These are phyloP conservation scores for Thaleichthys pacificus DNA, from an alignment of 2,797 vertebrate species.

Conservation along the genomic window DNA sequence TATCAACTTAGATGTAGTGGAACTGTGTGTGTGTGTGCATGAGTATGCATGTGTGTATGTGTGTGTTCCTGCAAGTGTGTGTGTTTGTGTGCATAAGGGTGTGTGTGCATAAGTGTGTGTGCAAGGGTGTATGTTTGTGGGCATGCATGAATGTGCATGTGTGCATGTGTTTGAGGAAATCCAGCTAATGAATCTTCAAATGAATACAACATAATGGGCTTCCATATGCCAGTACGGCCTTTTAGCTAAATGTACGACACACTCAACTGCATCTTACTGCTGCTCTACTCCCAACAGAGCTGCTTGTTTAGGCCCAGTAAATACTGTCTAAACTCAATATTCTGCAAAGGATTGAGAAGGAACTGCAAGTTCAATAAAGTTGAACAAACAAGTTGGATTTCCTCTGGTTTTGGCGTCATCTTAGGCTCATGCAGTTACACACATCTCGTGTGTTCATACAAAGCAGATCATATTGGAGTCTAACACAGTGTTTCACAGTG, in stretches of 20 bases:
- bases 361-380: slow-evolving; percentile 17
- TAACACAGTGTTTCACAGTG: slow-evolving; percentile 12
- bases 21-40: background rate
- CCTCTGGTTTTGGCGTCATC: background rate
- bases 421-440: background rate
- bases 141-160: background rate
- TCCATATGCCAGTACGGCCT: slow-evolving; percentile 4
- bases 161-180: slow-evolving; percentile 19
- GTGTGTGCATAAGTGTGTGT: slow-evolving; percentile 13
- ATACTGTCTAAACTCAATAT: slow-evolving; percentile 42
- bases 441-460: slow-evolving; percentile 7
- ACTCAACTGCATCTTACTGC: slow-evolving; percentile 45
- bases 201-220: background rate
- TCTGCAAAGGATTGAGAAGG: slow-evolving; percentile 18
- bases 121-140: slow-evolving; percentile 16
- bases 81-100: background rate
- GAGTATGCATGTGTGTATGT: slow-evolving; percentile 8
- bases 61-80: slow-evolving; percentile 14
- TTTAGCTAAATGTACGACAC: slow-evolving; percentile 26
- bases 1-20: slow-evolving; percentile 46
- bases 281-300: slow-evolving; percentile 32
- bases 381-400: slow-evolving; percentile 26
- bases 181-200: background rate
- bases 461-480: slow-evolving; percentile 21
- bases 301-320: slow-evolving; percentile 27